Evolutionary conservation across 2,797 vertebrate species (phyloP), one percentile per base, ranked within the genome.

Genomic region (Vultur gryphus): DNA sequence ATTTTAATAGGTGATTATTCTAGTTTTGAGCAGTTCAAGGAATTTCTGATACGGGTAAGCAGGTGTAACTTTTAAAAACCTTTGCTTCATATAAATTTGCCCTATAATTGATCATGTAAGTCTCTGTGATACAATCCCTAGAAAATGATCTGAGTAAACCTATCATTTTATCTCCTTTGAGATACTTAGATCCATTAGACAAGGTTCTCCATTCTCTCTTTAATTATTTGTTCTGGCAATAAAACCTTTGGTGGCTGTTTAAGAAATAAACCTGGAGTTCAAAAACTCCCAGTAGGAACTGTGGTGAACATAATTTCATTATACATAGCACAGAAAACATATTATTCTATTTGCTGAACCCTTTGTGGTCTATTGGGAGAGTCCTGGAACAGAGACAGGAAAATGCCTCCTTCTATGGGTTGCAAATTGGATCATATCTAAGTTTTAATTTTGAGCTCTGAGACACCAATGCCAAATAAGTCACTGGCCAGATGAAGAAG

Each of bases 181-280:
- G 79, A 71, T 82, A 37, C 58, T 73, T 87, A 49, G 13, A 72
- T 77, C 44, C 64, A 90, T 91, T 87, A 95, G 72, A 86, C 29
- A 87, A 85, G 26, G 37, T 88, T 89, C 48, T 83, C 54, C 62
- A 46, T 69, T 91, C 55, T 88, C 35, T 81, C 76, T 91, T 95
- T 96, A 94, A 94, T 93, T 95, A 95, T 93, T 95, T 90, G 67
- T 73, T 95, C 92, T 93, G 78, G 75, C 52, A 95, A 75, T 76
- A 85, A 90, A 95, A 78, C 57, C 69, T 89, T 81, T 0, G 2
- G 64, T 73, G 67, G 4, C 54, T 93, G 84, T 89, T 90, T 89
- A 93, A 93, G 81, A 93, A 89, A 94, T 84, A 91, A 95, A 82
- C 33, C 35, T 41, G 37, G 57, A 94, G 81, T 78, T 91, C 89